These are phyloP conservation scores for Archips crataeganus DNA, from an alignment of 2,888 invertebrate genomes.

Conservation along the genomic window DNA sequence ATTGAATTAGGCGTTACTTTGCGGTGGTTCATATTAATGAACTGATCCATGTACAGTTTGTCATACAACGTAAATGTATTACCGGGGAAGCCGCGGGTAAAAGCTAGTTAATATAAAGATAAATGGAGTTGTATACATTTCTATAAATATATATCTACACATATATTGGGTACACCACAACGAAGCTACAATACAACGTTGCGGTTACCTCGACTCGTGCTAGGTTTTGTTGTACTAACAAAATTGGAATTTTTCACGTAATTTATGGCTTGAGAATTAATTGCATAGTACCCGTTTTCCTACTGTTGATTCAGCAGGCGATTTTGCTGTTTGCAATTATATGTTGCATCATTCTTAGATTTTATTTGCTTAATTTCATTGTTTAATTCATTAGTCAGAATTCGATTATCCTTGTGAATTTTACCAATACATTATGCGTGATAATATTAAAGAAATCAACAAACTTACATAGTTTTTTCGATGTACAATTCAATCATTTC, in stretches of 20 bases:
- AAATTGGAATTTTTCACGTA: constrained; percentile 35
- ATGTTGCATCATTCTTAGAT: not conserved
- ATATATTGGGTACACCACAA: not conserved
- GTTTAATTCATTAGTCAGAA: too few species aligned
- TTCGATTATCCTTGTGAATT: too few species aligned
- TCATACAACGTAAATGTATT: too few species aligned
- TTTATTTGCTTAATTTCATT: not conserved
- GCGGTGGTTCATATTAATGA: too few species aligned
- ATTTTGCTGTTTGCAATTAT: not conserved
- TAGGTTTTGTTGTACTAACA: not conserved
- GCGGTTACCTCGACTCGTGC: constrained; percentile 5
- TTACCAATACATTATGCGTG: too few species aligned
- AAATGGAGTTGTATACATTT: not conserved
- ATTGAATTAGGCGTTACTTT: too few species aligned
- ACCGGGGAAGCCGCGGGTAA: too few species aligned
- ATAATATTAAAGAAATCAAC: constrained; percentile 1
- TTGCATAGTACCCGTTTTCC: not conserved
- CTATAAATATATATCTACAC: not conserved
- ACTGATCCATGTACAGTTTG: too few species aligned
- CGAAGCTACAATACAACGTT: constrained; percentile 10
- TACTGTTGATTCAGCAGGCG: not conserved
- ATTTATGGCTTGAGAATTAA: constrained; percentile 25
- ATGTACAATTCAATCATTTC: constrained; percentile 62
- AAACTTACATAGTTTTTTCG: constrained; percentile 71
- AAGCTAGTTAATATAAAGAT: too few species aligned